Conservation (phyloP, 2,113 vertebrate species). For the zebrafish (Danio rerio) region GRCz12tu NC_133192.1:11359001-11359500, state of each 20-base stretch:
- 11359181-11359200: constrained; percentile 41
- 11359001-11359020: background rate
- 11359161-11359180: constrained; percentile 34
- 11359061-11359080: background rate
- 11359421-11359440: background rate
- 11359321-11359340: constrained; percentile 23
- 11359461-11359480: background rate
- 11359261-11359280: constrained; percentile 2
- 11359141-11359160: background rate
- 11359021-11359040: background rate
- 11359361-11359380: no score
- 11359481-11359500: background rate
- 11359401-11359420: background rate
- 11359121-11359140: background rate
- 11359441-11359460: background rate
- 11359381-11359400: background rate
- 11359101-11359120: background rate
- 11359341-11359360: background rate
- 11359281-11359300: background rate
- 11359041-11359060: background rate
- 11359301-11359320: background rate
- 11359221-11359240: constrained; percentile 12
- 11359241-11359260: constrained; percentile 10
- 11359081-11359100: background rate
- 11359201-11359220: constrained; percentile 17